Evolutionary conservation across 2,797 vertebrate species (phyloP), one percentile per base, ranked within the genome.

Genomic region (Sebastes flavidus): DNA sequence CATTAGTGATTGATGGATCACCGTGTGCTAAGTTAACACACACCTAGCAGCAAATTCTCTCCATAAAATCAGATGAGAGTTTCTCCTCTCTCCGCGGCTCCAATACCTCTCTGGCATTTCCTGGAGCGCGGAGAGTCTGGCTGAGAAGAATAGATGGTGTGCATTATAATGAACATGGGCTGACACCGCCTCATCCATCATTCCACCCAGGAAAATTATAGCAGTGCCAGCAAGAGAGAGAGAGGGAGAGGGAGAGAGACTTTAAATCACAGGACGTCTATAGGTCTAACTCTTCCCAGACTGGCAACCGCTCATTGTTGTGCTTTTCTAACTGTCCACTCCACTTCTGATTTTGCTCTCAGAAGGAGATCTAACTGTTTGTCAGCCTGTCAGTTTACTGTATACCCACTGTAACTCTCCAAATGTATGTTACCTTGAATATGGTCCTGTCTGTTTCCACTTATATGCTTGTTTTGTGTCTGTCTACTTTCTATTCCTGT

Each of bases 81-180:
- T 84, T 91, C 87, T 88, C 80, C 78, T 89, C 89, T 94, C 91
- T 89, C 78, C 34, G 30, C 65, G n/a, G 83, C 89, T 89, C 81
- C 83, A 89, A 87, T 88, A 92, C 89, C 93, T 91, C 88, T 88
- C 87, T 93, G 93, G 94, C 93, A 94, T 97, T 97, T 97, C 94
- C 97, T 96, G 95, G 77, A 94, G 97, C 96, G 95, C 94, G 89
- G 93, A 92, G 89, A 78, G 95, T 94, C 95, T 95, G 94, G 94
- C 92, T 87, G 96, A 95, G 95, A 96, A 96, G 96, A 97, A 98
- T 97, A 97, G 97, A 97, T 97, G 97, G 97, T 96, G 96, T 96
- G 97, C 96, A 97, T 97, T 97, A 97, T 96, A 97, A 97, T 97
- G 97, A 98, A 97, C 96, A 97, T 95, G 94, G 96, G 92, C 94